phyloP scores from a whole-genome alignment of 2,888 invertebrate species.

The Ormyrus labotus region DNA sequence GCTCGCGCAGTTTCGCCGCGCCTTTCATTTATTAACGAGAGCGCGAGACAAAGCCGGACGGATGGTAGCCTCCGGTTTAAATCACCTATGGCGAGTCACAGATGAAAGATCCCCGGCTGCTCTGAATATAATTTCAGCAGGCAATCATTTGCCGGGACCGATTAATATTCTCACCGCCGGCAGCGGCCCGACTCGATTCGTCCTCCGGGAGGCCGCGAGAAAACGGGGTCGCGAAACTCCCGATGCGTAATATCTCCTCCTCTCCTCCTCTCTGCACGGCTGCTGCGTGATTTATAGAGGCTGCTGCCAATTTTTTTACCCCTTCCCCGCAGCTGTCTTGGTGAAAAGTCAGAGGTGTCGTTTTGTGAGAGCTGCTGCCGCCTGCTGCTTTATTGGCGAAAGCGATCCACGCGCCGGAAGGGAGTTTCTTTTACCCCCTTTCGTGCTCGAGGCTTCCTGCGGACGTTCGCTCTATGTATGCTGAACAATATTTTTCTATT shows the following conservation, averaged over 20 bases:
- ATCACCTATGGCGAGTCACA: neutral
- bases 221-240: conserved; percentile 44
- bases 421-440: neutral
- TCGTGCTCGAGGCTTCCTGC: too few species aligned
- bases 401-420: neutral
- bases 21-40: conserved; percentile 16
- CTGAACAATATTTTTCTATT: neutral
- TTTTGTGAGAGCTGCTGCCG: neutral
- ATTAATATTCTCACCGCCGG: conserved; percentile 33
- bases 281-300: conserved; percentile 28
- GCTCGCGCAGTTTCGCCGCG: conserved; percentile 14
- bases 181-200: conserved; percentile 13
- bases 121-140: conserved; percentile 28
- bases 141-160: conserved; percentile 11
- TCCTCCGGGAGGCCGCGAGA: conserved; percentile 45
- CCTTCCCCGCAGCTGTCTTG: neutral
- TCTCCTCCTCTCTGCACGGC: neutral
- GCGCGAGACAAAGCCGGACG: neutral
- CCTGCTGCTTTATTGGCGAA: conserved; percentile 30
- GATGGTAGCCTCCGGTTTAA: neutral
- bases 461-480: too few species aligned
- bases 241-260: conserved; percentile 20
- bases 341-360: neutral
- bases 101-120: conserved; percentile 10
- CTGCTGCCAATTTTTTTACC: neutral